These are phyloP conservation scores for Rhyzopertha dominica DNA, from an alignment of 1,140 invertebrate species.

Conservation along the genomic window DNA sequence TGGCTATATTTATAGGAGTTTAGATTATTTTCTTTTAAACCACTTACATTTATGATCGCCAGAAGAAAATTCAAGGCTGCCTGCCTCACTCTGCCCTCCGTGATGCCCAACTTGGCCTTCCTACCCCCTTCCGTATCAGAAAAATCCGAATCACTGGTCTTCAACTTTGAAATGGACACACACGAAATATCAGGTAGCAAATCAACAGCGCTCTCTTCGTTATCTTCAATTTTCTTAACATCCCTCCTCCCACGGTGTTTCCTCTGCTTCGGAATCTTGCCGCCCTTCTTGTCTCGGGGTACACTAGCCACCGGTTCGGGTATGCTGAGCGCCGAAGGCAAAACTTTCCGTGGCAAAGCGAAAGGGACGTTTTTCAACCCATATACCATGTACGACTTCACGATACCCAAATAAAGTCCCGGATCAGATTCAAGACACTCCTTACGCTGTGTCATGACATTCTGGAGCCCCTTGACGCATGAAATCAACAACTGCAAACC, in stretches of 20 bases:
- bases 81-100: constrained; percentile 49
- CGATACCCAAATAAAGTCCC: constrained; percentile 51
- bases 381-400: constrained; percentile 50
- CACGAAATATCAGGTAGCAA: too few relatives aligned
- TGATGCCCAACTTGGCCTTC: constrained; percentile 31
- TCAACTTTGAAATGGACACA: constrained; percentile 4
- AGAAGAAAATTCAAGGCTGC: constrained; percentile 50
- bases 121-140: constrained; percentile 47
- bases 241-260: too few relatives aligned
- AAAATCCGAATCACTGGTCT: constrained; percentile 53
- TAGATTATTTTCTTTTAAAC: not conserved
- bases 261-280: constrained; percentile 44
- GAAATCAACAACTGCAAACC: constrained; percentile 29
- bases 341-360: constrained; percentile 44
- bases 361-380: constrained; percentile 43
- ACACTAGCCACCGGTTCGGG: constrained; percentile 45
- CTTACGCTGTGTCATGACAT: constrained; percentile 27
- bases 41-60: constrained; percentile 40
- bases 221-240: too few relatives aligned
- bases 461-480: constrained; percentile 33
- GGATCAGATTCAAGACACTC: constrained; percentile 32
- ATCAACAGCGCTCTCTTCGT: too few relatives aligned
- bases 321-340: constrained; percentile 51
- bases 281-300: constrained; percentile 43
- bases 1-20: constrained; percentile 1